These are phyloP conservation scores for Podarcis siculus DNA, from an alignment of 2,797 vertebrate species.

Conservation along the genomic window DNA sequence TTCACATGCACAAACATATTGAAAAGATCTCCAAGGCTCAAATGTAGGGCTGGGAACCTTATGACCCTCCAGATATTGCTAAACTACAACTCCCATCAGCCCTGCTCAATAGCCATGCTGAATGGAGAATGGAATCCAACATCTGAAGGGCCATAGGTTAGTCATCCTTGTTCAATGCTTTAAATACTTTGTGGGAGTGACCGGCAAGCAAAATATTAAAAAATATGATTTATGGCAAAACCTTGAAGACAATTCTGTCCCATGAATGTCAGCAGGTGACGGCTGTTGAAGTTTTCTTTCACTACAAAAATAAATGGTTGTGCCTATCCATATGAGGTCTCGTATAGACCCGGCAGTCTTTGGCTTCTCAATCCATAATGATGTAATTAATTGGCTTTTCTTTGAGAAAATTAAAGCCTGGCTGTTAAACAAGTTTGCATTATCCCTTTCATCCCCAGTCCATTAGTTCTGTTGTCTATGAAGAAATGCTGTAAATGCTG, in stretches of 20 bases:
- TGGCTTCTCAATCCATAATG: conserved; percentile 15
- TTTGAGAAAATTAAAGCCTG: background rate
- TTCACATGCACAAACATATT: background rate
- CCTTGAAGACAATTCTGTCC: background rate
- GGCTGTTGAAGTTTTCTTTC: background rate
- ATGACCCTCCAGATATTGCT: too few species aligned
- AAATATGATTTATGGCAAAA: background rate
- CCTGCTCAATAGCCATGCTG: too few species aligned
- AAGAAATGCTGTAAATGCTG: conserved; percentile 19
- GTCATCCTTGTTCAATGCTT: background rate
- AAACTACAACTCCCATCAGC: too few species aligned
- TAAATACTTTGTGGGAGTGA: background rate
- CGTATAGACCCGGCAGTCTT: background rate
- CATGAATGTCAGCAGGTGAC: background rate
- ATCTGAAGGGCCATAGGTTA: background rate
- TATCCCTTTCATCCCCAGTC: conserved; percentile 33
- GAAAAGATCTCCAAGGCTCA: background rate
- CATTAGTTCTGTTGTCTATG: conserved; percentile 27
- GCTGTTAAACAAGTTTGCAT: conserved; percentile 21
- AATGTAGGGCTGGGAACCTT: too few species aligned
- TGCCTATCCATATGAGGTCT: background rate
- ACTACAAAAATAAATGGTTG: background rate
- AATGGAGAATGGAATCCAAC: background rate
- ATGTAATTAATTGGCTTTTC: conserved; percentile 33
- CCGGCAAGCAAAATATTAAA: background rate